Conservation (phyloP, 1,140 invertebrate species). For the Brachystomella parvula region DNA sequence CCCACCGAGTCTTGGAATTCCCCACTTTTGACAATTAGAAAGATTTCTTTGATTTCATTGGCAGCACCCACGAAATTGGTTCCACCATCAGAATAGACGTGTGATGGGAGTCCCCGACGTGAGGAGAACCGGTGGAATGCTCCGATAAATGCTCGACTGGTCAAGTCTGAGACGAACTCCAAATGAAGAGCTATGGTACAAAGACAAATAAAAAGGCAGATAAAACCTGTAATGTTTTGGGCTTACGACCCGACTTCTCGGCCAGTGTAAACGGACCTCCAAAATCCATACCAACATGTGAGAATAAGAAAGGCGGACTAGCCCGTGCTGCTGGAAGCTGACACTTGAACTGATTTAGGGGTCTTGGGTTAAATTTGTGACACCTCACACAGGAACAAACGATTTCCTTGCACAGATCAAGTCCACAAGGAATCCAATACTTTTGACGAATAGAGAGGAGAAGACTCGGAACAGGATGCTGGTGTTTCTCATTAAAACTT, state of each 20-base stretch:
- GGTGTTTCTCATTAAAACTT: not conserved
- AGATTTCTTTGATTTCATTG: not conserved
- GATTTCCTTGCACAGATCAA: not conserved
- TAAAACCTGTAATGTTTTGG: conserved; percentile 38
- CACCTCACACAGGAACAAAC: conserved; percentile 40
- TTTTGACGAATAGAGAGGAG: not conserved
- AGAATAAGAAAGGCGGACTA: conserved; percentile 37
- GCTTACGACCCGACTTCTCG: not conserved
- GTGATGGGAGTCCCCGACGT: conserved; percentile 18
- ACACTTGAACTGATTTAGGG: conserved; percentile 39
- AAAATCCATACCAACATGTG: conserved; percentile 39
- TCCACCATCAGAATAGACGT: not conserved
- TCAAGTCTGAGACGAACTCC: conserved; percentile 40
- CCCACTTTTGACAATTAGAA: not conserved
- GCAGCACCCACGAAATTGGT: not conserved
- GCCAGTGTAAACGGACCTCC: conserved; percentile 33
- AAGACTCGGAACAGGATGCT: not conserved
- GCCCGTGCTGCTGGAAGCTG: conserved; percentile 40
- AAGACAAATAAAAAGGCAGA: conserved; percentile 42
- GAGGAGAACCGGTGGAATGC: conserved; percentile 41
- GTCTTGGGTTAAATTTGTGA: conserved; percentile 35
- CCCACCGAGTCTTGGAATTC: not conserved
- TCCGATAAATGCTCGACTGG: conserved; percentile 39
- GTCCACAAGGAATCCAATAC: not conserved
- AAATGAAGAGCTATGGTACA: conserved; percentile 41